Percentiles rank a stretch among this genome's conserved stretches.
Conservation (phyloP, 2,797 vertebrate genomes). For the Pangasius larnaudii region DNA sequence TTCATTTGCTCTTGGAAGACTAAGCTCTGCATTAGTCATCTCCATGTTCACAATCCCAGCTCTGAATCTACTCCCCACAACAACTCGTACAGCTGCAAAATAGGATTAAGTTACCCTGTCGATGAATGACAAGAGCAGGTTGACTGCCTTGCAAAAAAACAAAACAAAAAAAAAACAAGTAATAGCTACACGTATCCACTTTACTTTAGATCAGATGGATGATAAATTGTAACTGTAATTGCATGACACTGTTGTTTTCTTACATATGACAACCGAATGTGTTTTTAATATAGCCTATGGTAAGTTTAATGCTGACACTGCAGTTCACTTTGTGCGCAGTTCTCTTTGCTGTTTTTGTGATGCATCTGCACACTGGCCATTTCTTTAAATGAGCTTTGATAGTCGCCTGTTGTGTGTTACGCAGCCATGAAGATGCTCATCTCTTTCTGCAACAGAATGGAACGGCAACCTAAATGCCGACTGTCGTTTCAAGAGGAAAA, state of each 20-base stretch:
- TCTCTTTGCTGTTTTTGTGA: background rate
- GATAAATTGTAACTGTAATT: background rate
- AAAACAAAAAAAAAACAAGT: constrained; percentile 67
- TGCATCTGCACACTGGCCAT: constrained; percentile 30
- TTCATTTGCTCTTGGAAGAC: constrained; percentile 23
- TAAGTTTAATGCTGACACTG: background rate
- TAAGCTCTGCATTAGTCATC: constrained; percentile 48
- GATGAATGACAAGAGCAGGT: constrained; percentile 88
- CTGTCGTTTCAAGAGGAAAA: constrained; percentile 58
- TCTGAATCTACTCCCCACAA: constrained; percentile 61
- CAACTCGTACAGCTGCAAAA: constrained; percentile 81
- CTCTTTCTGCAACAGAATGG: constrained; percentile 32
- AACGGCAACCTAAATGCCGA: constrained; percentile 41
- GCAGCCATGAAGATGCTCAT: constrained; percentile 46
- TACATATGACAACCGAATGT: background rate
- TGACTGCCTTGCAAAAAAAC: constrained; percentile 63
- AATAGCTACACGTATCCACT: constrained; percentile 62
- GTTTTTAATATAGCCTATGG: background rate
- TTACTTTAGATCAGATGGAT: constrained; percentile 48
- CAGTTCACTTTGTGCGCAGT: background rate
- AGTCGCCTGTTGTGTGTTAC: constrained; percentile 40
- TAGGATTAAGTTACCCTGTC: constrained; percentile 80
- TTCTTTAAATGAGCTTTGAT: constrained; percentile 29
- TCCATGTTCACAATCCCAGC: constrained; percentile 54
- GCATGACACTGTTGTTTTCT: constrained; percentile 7